Base-by-base conservation (phyloP, 2,888 invertebrate species). In the Tetheella fluctuosa region DNA sequence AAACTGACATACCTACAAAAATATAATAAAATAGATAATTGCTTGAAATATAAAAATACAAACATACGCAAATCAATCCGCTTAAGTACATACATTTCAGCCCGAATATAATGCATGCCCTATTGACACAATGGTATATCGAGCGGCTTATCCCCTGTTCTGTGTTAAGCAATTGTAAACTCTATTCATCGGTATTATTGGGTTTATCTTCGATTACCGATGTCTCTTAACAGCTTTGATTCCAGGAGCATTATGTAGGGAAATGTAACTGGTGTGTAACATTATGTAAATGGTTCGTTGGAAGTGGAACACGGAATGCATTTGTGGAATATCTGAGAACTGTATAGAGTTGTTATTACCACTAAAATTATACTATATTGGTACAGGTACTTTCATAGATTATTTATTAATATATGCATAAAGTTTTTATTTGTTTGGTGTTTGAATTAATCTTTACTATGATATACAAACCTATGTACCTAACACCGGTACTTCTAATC, bases 231-330 rank as follows among this genome's bases (percentile, higher is more conserved):
- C 61, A 53, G 30, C 57, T 57, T 64, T 64, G 67, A 64, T 69
- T 66, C 64, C 64, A 61, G 52, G 59, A 64, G 67, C 64, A 58
- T 63, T 61, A 68, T 68, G 68, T 69, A 62, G 69, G 72, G 66
- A 64, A 69, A 70, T 70, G 70, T 69, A 70, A 63, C 68, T 53
- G 64, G 67, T 59, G 63, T 64, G 67, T 71, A 65, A 59, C 63
- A 69, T 69, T 69, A 72, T 74, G 71, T 69, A 69, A 73, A 75
- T 72, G 64, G 69, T 63, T 60, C 63, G 34, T 34, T 13, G 25
- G 55, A 62, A 66, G 63, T 63, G 59, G 61, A 62, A 64, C 54
- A 61, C 66, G 7, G 25, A 58, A 61, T 62, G 57, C 55, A 55
- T 55, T 34, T 59, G 62, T 60, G 48, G 61, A 62, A 62, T 58